Evolutionary conservation across 2,113 vertebrate species (phyloP), one percentile per base, ranked within the genome.

Genomic region (Microtus richardsoni): DNA sequence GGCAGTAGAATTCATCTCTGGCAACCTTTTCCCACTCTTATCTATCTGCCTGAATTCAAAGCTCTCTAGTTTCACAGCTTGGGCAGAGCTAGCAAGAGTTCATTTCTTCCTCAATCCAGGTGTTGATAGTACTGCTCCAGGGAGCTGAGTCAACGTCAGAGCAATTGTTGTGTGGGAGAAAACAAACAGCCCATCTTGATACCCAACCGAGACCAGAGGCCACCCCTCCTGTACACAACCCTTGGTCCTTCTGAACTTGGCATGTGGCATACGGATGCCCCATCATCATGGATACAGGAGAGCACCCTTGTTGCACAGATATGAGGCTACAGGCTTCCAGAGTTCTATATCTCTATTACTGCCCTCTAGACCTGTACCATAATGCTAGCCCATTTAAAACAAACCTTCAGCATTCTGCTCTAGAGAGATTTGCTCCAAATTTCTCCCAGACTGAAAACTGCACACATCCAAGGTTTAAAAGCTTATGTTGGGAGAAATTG

Each of bases 401-500:
- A 88, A 95, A 92, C 91, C 94, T 70, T 28, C 92, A 28, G 28
- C 44, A 13, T 33, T 92, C 85, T 44, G 22, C 82, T 92, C 54
- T 77, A 94, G 95, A 95, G 91, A 95, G 73, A 97, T 95, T 78
- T 91, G 75, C 96, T 88, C 80, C 89, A 39, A 94, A 91, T 91
- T 96, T 74, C 87, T 93, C 89, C 94, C 95, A 97, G 93, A 70
- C 62, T 93, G 80, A 97, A 52, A 16, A 49, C 54, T 94, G 93
- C 95, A 96, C 91, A 58, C 44, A 4, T 64, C 73, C 60, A 80
- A 96, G 44, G 86, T 95, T 93, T 74, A 89, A 96, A 89, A 97
- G 96, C 94, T 97, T 94, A 95, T 93, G 86, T 91, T 95, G 95
- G 85, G 71, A 98, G 90, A 88, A 96, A 93, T 92, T 91, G 39